A percentile compares a stretch with the other conserved stretches of the same genome.
phyloP scores from a whole-genome alignment of 2,888 invertebrate genomes.

The Salpingus planirostris region DNA sequence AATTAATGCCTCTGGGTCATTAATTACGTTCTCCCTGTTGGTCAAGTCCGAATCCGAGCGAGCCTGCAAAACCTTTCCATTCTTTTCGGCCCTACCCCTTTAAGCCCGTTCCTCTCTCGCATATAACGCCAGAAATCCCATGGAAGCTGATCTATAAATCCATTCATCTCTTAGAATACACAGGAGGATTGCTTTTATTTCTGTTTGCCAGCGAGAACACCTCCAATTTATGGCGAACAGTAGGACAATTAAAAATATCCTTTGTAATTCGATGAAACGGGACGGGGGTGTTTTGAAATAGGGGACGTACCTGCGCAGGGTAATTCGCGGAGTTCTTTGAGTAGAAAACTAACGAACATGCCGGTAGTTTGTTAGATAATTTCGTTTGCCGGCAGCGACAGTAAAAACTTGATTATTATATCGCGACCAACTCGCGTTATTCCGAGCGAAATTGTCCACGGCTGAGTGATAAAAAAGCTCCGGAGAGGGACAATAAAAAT shows the following conservation, averaged over 20 bases:
- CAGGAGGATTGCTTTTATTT: conserved; percentile 9
- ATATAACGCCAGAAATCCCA: conserved; percentile 10
- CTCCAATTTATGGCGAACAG: neutral
- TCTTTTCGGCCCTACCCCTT: conserved; percentile 13
- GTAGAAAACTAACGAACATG: neutral
- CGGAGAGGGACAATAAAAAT: conserved; percentile 9
- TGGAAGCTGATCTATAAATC: conserved; percentile 16
- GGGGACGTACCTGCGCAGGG: no score
- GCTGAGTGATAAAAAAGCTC: conserved; percentile 11
- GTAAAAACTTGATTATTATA: conserved; percentile 12
- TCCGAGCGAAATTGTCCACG: conserved; percentile 8
- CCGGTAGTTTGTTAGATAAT: conserved; percentile 4
- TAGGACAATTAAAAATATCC: neutral
- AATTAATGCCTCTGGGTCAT: conserved; percentile 23
- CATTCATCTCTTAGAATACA: conserved; percentile 16
- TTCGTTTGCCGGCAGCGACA: conserved; percentile 4
- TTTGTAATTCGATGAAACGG: neutral
- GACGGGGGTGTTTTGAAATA: neutral
- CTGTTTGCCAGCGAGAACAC: conserved; percentile 5
- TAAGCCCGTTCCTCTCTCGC: conserved; percentile 14
- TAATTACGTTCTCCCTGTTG: conserved; percentile 24
- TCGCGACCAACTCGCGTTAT: conserved; percentile 5
- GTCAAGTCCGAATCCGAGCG: conserved; percentile 17
- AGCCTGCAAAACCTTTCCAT: conserved; percentile 8
- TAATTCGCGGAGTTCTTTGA: no score